Percentiles rank a stretch among this genome's conserved stretches.
Conservation (phyloP, 2,888 invertebrate species). For the Baccha elongata region DNA sequence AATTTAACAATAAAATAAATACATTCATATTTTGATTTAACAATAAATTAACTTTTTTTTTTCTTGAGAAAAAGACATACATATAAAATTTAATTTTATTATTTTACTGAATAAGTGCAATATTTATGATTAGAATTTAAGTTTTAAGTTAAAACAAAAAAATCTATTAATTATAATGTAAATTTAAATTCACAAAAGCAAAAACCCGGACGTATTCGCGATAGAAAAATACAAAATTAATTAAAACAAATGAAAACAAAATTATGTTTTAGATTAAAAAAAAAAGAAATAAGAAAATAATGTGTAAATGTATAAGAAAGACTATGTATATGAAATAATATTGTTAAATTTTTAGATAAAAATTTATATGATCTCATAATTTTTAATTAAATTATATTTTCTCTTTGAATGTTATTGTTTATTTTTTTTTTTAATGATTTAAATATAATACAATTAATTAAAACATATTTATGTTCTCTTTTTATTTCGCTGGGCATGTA, state of each 20-base stretch:
- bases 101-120: slow-evolving; percentile 57
- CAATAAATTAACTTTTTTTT: slow-evolving; percentile 25
- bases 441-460: slow-evolving; percentile 29
- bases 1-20: slow-evolving; percentile 44
- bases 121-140: slow-evolving; percentile 48
- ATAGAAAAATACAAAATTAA: slow-evolving; percentile 16
- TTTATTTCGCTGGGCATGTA: slow-evolving; percentile 56
- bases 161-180: slow-evolving; percentile 30
- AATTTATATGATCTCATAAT: slow-evolving; percentile 64
- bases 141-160: slow-evolving; percentile 34
- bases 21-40: slow-evolving; percentile 21
- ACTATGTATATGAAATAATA: slow-evolving; percentile 8
- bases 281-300: slow-evolving; percentile 27
- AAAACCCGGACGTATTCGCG: slow-evolving; percentile 40
- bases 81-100: slow-evolving; percentile 19
- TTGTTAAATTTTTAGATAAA: slow-evolving; percentile 48
- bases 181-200: slow-evolving; percentile 48
- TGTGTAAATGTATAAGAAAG: slow-evolving; percentile 11
- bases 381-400: slow-evolving; percentile 29
- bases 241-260: slow-evolving; percentile 1
- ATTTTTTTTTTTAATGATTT: slow-evolving; percentile 8
- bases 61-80: slow-evolving; percentile 31
- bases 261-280: slow-evolving; percentile 34
- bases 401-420: slow-evolving; percentile 45
- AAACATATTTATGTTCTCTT: slow-evolving; percentile 23